A percentile compares a stretch with the other conserved stretches of the same genome.
Conservation (phyloP, 2,888 invertebrate genomes). For the Hemistola chrysoprasaria region DNA sequence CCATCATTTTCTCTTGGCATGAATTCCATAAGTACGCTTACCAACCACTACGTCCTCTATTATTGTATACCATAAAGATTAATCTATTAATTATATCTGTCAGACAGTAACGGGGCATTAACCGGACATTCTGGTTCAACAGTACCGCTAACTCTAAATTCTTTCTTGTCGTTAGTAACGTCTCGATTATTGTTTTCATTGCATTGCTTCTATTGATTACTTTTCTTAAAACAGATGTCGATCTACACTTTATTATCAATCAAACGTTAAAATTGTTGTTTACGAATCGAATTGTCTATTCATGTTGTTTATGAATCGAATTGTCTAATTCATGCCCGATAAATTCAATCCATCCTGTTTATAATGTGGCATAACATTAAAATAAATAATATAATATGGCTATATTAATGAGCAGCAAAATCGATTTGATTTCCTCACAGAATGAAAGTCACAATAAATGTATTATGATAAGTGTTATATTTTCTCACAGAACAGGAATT, state of each 20-base stretch:
- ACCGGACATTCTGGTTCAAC: constrained; percentile 72
- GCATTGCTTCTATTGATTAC: constrained; percentile 13
- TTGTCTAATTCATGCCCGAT: no score
- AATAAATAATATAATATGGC: no score
- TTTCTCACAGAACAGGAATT: no score
- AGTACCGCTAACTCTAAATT: constrained; percentile 67
- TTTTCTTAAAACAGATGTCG: constrained; percentile 6
- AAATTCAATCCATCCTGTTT: no score
- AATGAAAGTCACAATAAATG: no score
- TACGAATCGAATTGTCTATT: constrained; percentile 12
- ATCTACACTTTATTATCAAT: constrained; percentile 10
- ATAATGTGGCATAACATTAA: no score
- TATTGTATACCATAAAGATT: constrained; percentile 40
- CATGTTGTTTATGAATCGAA: no score
- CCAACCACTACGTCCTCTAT: constrained; percentile 36
- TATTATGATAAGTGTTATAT: no score
- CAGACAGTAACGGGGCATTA: constrained; percentile 65
- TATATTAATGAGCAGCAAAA: no score
- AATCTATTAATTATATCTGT: constrained; percentile 65
- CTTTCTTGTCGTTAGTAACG: constrained; percentile 33
- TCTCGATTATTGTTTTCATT: constrained; percentile 18
- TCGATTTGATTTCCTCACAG: no score
- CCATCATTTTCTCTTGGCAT: constrained; percentile 22
- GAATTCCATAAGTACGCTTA: constrained; percentile 25
- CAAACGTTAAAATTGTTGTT: constrained; percentile 7